phyloP scores from a whole-genome alignment of 2,113 vertebrate species.

The Salminus brasiliensis region DNA sequence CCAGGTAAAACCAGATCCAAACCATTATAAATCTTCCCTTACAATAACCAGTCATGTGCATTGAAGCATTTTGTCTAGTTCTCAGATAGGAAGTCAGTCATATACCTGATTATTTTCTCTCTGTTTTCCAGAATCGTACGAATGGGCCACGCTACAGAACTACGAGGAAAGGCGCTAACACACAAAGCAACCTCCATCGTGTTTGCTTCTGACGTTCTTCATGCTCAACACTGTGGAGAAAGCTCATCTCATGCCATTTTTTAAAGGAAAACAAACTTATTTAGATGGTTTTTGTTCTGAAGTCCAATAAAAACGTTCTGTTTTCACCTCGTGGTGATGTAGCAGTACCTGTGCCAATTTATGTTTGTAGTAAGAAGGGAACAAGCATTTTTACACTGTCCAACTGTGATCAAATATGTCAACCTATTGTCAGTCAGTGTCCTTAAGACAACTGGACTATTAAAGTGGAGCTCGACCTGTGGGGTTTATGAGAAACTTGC shows the following conservation, averaged over 20 bases:
- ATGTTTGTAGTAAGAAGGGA: conserved; percentile 42
- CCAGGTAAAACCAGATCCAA: conserved; percentile 75
- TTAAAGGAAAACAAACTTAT: conserved; percentile 32
- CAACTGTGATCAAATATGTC: conserved; percentile 44
- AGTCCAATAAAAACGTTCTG: conserved; percentile 71
- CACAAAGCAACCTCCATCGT: not conserved
- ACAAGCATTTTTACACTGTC: conserved; percentile 11
- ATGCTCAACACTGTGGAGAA: conserved; percentile 54
- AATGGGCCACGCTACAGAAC: conserved; percentile 83
- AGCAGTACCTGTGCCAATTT: conserved; percentile 62
- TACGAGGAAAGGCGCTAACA: conserved; percentile 84
- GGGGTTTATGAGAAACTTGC: conserved; percentile 56
- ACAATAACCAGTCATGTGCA: not conserved
- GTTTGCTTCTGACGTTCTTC: conserved; percentile 59
- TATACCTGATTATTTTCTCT: too few species aligned
- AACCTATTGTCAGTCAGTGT: conserved; percentile 48
- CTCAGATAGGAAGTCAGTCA: too few species aligned
- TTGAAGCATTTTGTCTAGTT: not conserved
- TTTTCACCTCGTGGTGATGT: conserved; percentile 67
- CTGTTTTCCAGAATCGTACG: conserved; percentile 80
- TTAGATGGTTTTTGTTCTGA: conserved; percentile 70
- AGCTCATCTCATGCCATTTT: conserved; percentile 70
- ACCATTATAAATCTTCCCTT: not conserved
- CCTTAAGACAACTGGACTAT: conserved; percentile 57
- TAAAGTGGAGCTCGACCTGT: conserved; percentile 59